These are phyloP conservation scores for Nyctibius bracteatus DNA, from an alignment of 2,113 vertebrate genomes.

Conservation along the genomic window DNA sequence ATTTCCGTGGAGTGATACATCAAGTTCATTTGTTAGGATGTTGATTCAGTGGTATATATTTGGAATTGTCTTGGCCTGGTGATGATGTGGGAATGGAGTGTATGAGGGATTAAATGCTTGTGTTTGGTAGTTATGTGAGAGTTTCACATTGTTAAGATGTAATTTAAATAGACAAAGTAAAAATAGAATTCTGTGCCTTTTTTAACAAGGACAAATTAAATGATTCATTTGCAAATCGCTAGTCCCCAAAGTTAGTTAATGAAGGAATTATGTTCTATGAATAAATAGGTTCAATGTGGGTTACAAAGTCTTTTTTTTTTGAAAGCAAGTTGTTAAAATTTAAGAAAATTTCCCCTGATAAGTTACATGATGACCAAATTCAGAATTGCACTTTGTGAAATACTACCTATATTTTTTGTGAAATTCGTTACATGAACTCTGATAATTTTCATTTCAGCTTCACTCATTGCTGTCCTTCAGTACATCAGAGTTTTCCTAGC, in stretches of 20 bases:
- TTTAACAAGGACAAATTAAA: constrained; percentile 73
- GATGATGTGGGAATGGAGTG: constrained; percentile 5
- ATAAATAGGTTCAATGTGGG: constrained; percentile 45
- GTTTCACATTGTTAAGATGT: constrained; percentile 34
- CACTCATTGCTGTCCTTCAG: neutral
- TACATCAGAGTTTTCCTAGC: neutral
- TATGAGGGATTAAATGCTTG: constrained; percentile 60
- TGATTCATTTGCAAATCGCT: constrained; percentile 59
- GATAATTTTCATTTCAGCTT: neutral
- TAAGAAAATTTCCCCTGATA: neutral
- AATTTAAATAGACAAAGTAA: constrained; percentile 62
- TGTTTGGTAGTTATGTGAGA: constrained; percentile 47
- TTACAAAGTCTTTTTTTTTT: constrained; percentile 3
- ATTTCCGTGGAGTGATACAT: neutral
- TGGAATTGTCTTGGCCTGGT: constrained; percentile 27
- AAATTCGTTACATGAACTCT: neutral
- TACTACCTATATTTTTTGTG: fast-evolving
- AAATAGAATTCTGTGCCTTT: constrained; percentile 64
- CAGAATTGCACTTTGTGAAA: neutral
- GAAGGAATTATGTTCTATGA: constrained; percentile 31
- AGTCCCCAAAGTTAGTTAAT: constrained; percentile 30
- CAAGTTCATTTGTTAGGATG: neutral
- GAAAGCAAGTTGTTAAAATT: neutral
- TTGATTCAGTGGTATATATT: neutral
- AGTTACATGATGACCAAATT: neutral